Conservation (phyloP, 30 jellyfish, hydroid and myxozoan genomes). For the Euphysa ruthae region DNA sequence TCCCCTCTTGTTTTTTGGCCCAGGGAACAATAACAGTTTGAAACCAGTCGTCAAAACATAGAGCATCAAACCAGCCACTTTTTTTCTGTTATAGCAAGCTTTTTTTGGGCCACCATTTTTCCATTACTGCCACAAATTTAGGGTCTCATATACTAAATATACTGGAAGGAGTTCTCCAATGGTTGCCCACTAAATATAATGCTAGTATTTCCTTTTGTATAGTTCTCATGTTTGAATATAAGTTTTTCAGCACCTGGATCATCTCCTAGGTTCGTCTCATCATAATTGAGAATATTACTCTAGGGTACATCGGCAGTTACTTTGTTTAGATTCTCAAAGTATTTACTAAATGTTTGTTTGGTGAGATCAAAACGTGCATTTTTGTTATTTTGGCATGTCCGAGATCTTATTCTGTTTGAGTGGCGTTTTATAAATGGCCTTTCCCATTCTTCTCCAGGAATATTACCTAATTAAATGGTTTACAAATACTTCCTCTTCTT, state of each 20-base stretch:
- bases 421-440: conserved; percentile 2
- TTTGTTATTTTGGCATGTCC: not conserved
- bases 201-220: conserved; percentile 5
- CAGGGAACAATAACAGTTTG: not conserved
- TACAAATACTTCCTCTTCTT: conserved; percentile 1
- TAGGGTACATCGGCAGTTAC: not conserved
- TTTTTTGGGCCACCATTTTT: conserved; percentile 16
- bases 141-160: not conserved
- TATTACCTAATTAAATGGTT: conserved; percentile 6
- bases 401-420: not conserved
- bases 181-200: conserved; percentile 7
- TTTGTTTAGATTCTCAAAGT: not conserved
- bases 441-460: conserved; percentile 5
- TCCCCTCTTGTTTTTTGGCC: not conserved
- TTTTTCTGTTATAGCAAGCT: not conserved
- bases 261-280: conserved; percentile 4
- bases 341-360: not conserved
- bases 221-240: not conserved
- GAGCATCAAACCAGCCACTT: conserved; percentile 1
- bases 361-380: not conserved
- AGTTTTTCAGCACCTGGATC: conserved; percentile 8
- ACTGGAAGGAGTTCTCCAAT: conserved; percentile 6
- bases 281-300: not conserved
- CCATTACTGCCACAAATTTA: not conserved
- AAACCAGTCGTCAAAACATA: not conserved